Base-by-base conservation (phyloP, 2,113 vertebrate genomes). In the Cyprinodon tularosa region DNA sequence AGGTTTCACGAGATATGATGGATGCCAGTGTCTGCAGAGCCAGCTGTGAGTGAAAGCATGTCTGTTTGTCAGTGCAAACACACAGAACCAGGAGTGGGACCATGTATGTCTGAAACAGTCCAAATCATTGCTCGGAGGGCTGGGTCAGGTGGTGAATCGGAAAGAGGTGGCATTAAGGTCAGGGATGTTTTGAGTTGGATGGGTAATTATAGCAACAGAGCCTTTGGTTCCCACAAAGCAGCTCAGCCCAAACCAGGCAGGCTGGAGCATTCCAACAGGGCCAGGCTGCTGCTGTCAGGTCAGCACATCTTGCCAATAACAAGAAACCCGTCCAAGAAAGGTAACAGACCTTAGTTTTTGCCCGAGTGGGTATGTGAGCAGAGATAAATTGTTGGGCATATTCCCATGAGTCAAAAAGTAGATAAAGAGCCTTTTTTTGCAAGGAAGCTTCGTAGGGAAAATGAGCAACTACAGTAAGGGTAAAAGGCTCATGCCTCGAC, bases 1-100 rank as follows among this genome's bases (percentile, higher is more conserved):
- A 90, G 77, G 84, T 92, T 90, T 90, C 92, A 86, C 85, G 89
- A 90, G 84, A 90, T 86, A 87, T 90, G 91, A 90, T 87, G 89
- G 89, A 92, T 88, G 88, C 78, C 88, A 88, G 81, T 81, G 86
- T 92, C 78, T 89, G 87, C 75, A 74, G 73, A 88, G 80, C 88
- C 87, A 88, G 87, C 86, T 87, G 86, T 89, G 84, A 78, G 76
- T 62, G 78, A 53, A 72, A 29, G 68, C 60, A 68, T 53, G 14
- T 53, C 17, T 53, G 50, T 63, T 75, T 84, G 86, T 92, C 82
- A 81, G 90, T 65, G n/a, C 83, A 83, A 22, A 77, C 65, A 45
- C 64, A 66, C 53, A 66, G 62, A 68, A 3, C 59, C 12, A 29
- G n/a, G 48, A 22, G 77, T 63, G 20, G 72, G 61, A 65, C 68